Conservation (phyloP, 2,888 invertebrate species). For the Tetragonisca angustula region DNA sequence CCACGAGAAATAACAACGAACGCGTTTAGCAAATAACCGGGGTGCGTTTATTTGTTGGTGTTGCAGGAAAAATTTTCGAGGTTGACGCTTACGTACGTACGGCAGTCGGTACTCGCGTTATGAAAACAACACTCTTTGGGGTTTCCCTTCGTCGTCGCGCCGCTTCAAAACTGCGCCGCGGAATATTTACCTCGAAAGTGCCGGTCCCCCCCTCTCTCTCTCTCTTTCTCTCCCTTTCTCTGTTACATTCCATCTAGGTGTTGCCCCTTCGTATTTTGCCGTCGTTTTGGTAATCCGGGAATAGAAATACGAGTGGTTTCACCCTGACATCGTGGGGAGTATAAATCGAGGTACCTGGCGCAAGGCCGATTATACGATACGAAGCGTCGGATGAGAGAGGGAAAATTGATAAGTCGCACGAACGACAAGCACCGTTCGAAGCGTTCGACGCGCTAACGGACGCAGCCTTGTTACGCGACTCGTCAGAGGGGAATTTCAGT, state of each 20-base stretch:
- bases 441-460: slow-evolving; percentile 1
- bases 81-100: slow-evolving; percentile 47
- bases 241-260: background rate
- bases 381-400: slow-evolving; percentile 42
- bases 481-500: background rate
- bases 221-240: background rate
- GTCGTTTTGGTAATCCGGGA: slow-evolving; percentile 71
- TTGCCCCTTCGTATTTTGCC: slow-evolving; percentile 47
- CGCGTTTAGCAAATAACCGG: slow-evolving; percentile 57
- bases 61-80: slow-evolving; percentile 51
- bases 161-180: slow-evolving; percentile 61
- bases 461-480: background rate
- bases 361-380: slow-evolving; percentile 65
- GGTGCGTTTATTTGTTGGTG: slow-evolving; percentile 48
- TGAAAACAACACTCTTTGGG: slow-evolving; percentile 64
- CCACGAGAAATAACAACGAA: slow-evolving; percentile 48
- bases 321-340: slow-evolving; percentile 31
- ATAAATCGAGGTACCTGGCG: slow-evolving; percentile 58
- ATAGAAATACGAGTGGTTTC: slow-evolving; percentile 64
- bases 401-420: slow-evolving; percentile 68
- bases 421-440: slow-evolving; percentile 31
- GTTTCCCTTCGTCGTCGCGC: slow-evolving; percentile 27
- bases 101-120: slow-evolving; percentile 62
- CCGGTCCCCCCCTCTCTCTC: background rate
- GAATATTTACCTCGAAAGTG: slow-evolving; percentile 74